Conservation (phyloP, 2,113 vertebrate species). For the Microcebus lehilahytsara region DNA sequence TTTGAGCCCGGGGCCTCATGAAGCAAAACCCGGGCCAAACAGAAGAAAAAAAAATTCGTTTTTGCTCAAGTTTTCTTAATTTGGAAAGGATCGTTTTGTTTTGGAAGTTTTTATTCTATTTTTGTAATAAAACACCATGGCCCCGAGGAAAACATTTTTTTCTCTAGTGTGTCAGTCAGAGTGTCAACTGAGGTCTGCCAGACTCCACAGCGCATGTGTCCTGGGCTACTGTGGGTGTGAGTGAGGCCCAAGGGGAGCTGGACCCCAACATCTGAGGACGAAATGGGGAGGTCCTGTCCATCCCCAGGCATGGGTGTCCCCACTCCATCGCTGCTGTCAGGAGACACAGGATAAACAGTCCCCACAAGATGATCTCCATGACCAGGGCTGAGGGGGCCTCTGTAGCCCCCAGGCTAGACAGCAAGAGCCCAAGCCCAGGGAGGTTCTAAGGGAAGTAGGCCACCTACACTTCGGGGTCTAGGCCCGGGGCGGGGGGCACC, state of each 20-base stretch:
- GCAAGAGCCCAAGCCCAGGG: neutral
- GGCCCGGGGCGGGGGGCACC: neutral
- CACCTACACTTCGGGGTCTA: neutral
- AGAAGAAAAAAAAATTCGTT: no score
- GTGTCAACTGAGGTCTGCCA: neutral
- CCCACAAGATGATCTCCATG: neutral
- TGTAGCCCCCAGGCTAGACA: neutral
- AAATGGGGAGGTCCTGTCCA: neutral
- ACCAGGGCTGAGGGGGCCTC: neutral
- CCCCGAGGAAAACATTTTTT: no score
- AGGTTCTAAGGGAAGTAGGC: neutral
- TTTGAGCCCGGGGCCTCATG: no score
- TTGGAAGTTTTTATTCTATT: no score
- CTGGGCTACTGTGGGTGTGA: neutral
- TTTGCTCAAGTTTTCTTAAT: no score
- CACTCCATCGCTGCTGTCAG: neutral
- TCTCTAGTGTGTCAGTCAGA: no score
- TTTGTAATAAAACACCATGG: no score
- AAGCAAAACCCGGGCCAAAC: no score
- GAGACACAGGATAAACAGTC: conserved; percentile 34
- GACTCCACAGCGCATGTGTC: neutral
- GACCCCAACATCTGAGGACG: neutral
- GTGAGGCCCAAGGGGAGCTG: neutral
- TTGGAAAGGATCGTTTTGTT: no score
- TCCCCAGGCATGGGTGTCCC: neutral